These are phyloP conservation scores for Phrynosoma platyrhinos DNA, from an alignment of 2,113 vertebrate species.

Conservation along the genomic window DNA sequence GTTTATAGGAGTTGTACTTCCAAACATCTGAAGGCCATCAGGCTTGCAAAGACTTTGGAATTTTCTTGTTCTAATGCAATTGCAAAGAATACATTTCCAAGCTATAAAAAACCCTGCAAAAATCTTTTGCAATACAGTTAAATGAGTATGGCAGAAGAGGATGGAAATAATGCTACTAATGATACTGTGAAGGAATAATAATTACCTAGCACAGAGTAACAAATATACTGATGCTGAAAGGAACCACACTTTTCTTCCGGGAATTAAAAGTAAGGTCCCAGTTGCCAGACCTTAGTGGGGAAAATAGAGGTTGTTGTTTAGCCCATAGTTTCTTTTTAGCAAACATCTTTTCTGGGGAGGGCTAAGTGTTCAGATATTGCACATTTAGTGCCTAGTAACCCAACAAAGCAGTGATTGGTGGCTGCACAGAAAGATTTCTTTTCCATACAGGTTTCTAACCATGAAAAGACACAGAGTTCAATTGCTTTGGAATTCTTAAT, in stretches of 20 bases:
- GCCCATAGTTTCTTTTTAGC: slow-evolving; percentile 66
- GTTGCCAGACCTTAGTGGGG: slow-evolving; percentile 61
- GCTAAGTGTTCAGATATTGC: slow-evolving; percentile 76
- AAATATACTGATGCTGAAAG: slow-evolving; percentile 49
- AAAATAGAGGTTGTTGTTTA: slow-evolving; percentile 67
- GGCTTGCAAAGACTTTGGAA: neutral
- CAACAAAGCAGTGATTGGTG: slow-evolving; percentile 80
- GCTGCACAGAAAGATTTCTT: slow-evolving; percentile 72
- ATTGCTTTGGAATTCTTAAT: slow-evolving; percentile 79
- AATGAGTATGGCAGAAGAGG: slow-evolving; percentile 9
- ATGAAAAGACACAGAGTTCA: slow-evolving; percentile 75
- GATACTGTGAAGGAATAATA: slow-evolving; percentile 47
- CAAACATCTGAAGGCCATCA: too few relatives aligned
- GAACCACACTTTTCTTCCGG: slow-evolving; percentile 71
- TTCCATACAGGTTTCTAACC: slow-evolving; percentile 76
- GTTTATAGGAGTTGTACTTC: too few relatives aligned
- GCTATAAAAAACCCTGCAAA: slow-evolving; percentile 8
- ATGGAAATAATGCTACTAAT: slow-evolving; percentile 19
- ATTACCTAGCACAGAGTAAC: slow-evolving; percentile 11
- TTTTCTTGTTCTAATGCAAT: slow-evolving; percentile 14
- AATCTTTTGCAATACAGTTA: slow-evolving; percentile 22
- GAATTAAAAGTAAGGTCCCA: slow-evolving; percentile 72
- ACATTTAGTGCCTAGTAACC: slow-evolving; percentile 80
- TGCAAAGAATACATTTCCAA: neutral
- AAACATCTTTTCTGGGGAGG: slow-evolving; percentile 71